Evolutionary conservation across 2,888 invertebrate genomes (phyloP).

Genomic region (Leucophenga maculata): DNA sequence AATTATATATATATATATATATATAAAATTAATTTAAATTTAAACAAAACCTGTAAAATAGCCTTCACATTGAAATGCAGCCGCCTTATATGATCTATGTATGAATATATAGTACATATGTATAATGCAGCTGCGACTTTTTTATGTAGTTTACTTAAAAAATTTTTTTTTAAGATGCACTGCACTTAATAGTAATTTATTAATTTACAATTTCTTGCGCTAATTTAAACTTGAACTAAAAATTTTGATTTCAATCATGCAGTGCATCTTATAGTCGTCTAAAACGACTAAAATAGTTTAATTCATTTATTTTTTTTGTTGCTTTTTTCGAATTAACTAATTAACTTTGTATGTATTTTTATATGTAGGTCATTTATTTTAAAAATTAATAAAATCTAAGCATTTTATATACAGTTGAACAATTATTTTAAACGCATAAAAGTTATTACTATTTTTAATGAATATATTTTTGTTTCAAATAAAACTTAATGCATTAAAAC

Average conservation of each 20-base stretch:
- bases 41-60: conserved; percentile 67
- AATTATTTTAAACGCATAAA: too few species aligned
- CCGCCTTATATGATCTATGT: conserved; percentile 23
- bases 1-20: conserved; percentile 23
- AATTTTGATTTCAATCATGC: conserved; percentile 29
- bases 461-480: too few species aligned
- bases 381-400: conserved; percentile 8
- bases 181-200: too few species aligned
- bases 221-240: conserved; percentile 31
- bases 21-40: conserved; percentile 29
- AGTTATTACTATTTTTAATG: not conserved
- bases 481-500: conserved; percentile 2
- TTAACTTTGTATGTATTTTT: conserved; percentile 6
- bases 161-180: too few species aligned
- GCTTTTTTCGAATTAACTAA: not conserved
- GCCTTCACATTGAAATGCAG: conserved; percentile 59
- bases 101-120: too few species aligned
- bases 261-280: too few species aligned
- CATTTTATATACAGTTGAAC: too few species aligned
- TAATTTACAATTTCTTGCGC: too few species aligned
- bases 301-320: not conserved
- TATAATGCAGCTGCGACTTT: conserved; percentile 37
- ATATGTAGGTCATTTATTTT: not conserved
- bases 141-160: conserved; percentile 36
- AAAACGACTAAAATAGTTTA: too few species aligned